A percentile compares a stretch with the other conserved stretches of the same genome.
phyloP scores from a whole-genome alignment of 2,797 vertebrate genomes.

The Prionace glauca region DNA sequence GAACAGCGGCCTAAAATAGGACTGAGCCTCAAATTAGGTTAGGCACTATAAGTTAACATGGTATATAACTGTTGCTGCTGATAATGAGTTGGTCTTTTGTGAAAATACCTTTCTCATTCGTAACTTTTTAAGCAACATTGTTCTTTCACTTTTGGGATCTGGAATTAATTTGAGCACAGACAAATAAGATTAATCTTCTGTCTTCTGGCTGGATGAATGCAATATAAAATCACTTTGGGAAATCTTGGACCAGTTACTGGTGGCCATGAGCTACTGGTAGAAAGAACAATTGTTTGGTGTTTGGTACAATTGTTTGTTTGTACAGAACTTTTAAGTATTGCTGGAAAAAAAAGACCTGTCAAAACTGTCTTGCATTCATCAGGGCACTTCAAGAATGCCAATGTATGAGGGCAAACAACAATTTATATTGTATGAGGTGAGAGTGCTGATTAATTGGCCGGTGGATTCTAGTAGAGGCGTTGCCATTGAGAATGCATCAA shows the following conservation, averaged over 20 bases:
- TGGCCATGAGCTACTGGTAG: neutral
- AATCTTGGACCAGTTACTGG: neutral
- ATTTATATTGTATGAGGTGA: too few relatives aligned
- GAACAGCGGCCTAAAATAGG: slow-evolving; percentile 92
- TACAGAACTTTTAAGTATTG: too few relatives aligned
- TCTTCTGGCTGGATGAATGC: neutral
- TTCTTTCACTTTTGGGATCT: neutral
- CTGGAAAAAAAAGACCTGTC: too few relatives aligned
- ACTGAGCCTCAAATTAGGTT: slow-evolving; percentile 90
- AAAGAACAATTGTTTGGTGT: too few relatives aligned
- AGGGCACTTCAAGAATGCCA: too few relatives aligned
- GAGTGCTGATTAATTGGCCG: too few relatives aligned
- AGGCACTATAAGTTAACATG: neutral
- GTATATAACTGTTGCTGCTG: neutral
- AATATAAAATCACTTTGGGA: neutral
- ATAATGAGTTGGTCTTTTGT: neutral
- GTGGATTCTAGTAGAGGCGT: too few relatives aligned
- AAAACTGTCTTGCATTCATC: too few relatives aligned
- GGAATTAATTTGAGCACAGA: neutral
- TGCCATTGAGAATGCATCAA: too few relatives aligned
- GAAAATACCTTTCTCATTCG: neutral
- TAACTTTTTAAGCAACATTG: neutral
- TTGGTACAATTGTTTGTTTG: too few relatives aligned
- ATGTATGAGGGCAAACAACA: too few relatives aligned
- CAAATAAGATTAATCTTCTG: neutral